Conservation (phyloP, 2,888 invertebrate species). For the Cantharis lateralis region DNA sequence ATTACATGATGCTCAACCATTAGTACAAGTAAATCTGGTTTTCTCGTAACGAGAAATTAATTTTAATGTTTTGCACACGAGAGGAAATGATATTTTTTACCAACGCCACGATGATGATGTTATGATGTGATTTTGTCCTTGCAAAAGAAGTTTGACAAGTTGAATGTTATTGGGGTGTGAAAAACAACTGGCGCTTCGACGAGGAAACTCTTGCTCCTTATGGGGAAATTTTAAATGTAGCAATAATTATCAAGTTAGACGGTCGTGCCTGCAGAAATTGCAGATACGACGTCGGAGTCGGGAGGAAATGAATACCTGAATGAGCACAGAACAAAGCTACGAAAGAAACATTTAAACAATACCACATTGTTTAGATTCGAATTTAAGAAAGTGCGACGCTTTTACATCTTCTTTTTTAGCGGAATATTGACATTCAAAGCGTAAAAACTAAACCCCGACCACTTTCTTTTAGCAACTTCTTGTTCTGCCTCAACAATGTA, state of each 20-base stretch:
- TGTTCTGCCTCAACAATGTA: background rate
- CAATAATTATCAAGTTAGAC: background rate
- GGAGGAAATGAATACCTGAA: constrained; percentile 22
- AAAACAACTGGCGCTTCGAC: background rate
- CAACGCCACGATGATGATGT: background rate
- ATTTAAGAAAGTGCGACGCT: constrained; percentile 16
- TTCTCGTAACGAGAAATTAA: background rate
- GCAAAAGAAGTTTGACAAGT: background rate
- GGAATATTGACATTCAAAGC: constrained; percentile 8
- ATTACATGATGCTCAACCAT: background rate
- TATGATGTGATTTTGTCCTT: background rate
- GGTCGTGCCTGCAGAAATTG: constrained; percentile 11
- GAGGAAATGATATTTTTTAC: background rate
- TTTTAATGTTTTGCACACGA: background rate
- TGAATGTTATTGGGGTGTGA: background rate
- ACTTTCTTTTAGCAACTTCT: constrained; percentile 5
- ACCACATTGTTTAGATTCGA: constrained; percentile 10
- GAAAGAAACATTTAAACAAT: constrained; percentile 21
- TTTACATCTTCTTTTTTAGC: constrained; percentile 2
- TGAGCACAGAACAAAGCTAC: constrained; percentile 17
- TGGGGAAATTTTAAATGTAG: background rate
- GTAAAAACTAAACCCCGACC: constrained; percentile 1
- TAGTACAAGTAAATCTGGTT: background rate
- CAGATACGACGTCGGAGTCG: constrained; percentile 3
- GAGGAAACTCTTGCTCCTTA: background rate